Base-by-base conservation (phyloP, 1,140 invertebrate species). In the Calliphora vicina region DNA sequence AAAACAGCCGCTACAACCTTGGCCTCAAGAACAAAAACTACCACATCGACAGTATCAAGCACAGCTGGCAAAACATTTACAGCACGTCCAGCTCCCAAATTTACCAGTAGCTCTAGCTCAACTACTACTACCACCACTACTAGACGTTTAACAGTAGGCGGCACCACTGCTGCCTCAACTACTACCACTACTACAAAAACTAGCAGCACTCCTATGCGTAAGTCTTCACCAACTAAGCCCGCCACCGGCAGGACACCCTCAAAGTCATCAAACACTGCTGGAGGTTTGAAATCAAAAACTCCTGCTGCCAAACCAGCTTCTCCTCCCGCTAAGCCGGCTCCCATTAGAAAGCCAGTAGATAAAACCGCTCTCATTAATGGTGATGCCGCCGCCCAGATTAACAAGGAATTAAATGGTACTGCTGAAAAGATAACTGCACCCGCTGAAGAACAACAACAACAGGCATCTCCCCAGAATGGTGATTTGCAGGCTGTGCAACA, bases 31-130 rank as follows among this genome's bases (percentile, higher is more conserved):
- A 67, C 84, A 29, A 87, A 85, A 80, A 84, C 84, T 29, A 82
- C 85, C n/a, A 81, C 57, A 84, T 85, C 84, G 43, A 88, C 86
- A 17, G 72, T 35, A 50, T 20, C 61, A 67, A 25, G 61, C 13
- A 87, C 88, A 74, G 86, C 86, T 17, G 86, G 87, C 73, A 89
- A 89, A 84, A 87, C 87, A 85, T 89, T 89, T 26, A 89, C 86
- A 23, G 88, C 88, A 20, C 88, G 88, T 67, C 88, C 88, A 43
- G 88, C 88, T 26, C 88, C 88, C 29, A 89, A 89, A 73, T 87
- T 85, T 43, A 89, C 82, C 29, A 71, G 35, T 5, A 82, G n/a
- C 43, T 50, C 72, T 12, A 83, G 82, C 42, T 43, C 23, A 26
- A 83, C 81, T 74, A 27, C 82, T 17, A 78, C 74, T 12, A 27